Conservation (phyloP, 2,888 invertebrate genomes). For the Trichogramma evanescens region DNA sequence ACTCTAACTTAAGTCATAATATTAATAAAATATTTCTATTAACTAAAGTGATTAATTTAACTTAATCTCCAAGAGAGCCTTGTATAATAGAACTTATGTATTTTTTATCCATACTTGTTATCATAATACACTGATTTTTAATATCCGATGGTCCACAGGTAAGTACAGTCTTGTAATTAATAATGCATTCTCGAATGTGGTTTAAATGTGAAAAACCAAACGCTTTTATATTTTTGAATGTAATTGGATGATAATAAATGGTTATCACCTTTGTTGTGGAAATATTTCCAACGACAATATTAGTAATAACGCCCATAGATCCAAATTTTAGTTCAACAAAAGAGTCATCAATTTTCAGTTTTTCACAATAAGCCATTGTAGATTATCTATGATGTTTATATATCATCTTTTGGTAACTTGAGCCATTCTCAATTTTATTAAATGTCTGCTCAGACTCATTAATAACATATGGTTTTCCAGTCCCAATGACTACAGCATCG, state of each 20-base stretch:
- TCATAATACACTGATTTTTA: no score
- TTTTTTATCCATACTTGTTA: no score
- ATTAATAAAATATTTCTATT: no score
- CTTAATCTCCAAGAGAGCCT: no score
- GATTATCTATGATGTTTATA: conserved; percentile 9
- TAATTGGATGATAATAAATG: not conserved
- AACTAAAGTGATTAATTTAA: no score
- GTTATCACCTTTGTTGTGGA: not conserved
- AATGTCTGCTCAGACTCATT: conserved; percentile 2
- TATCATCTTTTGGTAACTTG: conserved; percentile 12
- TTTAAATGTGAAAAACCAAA: not conserved
- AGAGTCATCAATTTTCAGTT: conserved; percentile 13
- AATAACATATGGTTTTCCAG: conserved; percentile 5
- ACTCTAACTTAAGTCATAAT: no score
- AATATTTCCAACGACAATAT: no score
- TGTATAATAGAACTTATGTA: no score
- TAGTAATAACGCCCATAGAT: no score
- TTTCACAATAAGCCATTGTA: not conserved
- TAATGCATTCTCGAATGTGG: not conserved
- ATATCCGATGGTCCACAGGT: not conserved
- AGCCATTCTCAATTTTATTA: not conserved
- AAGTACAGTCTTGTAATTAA: not conserved
- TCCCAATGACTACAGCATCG: conserved; percentile 4
- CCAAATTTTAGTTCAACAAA: not conserved
- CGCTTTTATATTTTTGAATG: not conserved